Evolutionary conservation across 53 echinoderm and acorn worm genomes (phyloP).

Genomic region (Hippasteria phrygiana): DNA sequence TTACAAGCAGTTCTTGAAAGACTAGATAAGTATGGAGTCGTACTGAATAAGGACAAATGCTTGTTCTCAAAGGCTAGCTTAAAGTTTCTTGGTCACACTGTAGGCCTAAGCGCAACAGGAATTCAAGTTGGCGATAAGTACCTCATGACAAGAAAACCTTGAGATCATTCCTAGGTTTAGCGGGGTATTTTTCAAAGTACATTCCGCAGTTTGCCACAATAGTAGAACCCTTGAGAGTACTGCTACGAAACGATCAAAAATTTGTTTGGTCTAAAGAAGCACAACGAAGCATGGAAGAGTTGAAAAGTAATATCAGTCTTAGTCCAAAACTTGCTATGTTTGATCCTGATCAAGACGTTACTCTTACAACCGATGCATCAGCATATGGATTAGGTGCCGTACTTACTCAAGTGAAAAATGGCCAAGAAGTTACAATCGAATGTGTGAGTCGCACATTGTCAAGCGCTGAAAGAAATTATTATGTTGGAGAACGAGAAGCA

Average conservation of each 20-base stretch:
- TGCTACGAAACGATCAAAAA: not conserved
- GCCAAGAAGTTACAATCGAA: slow-evolving; percentile 30
- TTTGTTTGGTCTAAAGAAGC: slow-evolving; percentile 29
- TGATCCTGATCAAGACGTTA: slow-evolving; percentile 35
- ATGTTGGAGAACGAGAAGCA: slow-evolving; percentile 45
- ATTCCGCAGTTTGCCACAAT: slow-evolving; percentile 45
- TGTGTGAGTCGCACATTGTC: slow-evolving; percentile 35
- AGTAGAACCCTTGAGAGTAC: slow-evolving; percentile 25
- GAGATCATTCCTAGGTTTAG: slow-evolving; percentile 49
- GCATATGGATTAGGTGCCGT: slow-evolving; percentile 66
- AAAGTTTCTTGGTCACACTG: slow-evolving; percentile 55
- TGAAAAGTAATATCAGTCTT: slow-evolving; percentile 9
- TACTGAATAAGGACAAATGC: slow-evolving; percentile 55
- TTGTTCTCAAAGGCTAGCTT: slow-evolving; percentile 39
- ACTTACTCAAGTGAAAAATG: slow-evolving; percentile 46
- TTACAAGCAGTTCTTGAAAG: slow-evolving; percentile 33
- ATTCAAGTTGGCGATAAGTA: slow-evolving; percentile 41
- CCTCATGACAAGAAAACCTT: slow-evolving; percentile 51
- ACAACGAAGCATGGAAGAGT: slow-evolving; percentile 16
- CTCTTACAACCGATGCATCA: slow-evolving; percentile 59
- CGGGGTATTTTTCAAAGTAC: slow-evolving; percentile 56
- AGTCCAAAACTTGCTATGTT: slow-evolving; percentile 19
- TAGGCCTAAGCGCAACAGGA: slow-evolving; percentile 49
- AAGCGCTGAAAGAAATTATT: slow-evolving; percentile 41
- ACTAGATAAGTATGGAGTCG: slow-evolving; percentile 36